phyloP scores from a whole-genome alignment of 1,140 invertebrate species.

The Copidosoma floridanum region DNA sequence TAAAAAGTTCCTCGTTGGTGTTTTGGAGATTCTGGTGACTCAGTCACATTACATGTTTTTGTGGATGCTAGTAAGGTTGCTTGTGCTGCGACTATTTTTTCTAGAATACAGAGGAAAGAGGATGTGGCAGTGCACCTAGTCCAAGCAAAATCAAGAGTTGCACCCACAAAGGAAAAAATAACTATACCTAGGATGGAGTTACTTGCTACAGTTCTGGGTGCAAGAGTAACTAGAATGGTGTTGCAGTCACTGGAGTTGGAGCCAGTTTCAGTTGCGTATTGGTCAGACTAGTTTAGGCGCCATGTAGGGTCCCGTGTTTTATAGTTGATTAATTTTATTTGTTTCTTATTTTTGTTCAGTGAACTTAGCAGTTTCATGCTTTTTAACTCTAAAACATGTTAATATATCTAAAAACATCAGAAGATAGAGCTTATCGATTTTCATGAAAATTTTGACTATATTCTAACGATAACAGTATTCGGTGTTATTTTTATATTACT shows the following conservation, averaged over 20 bases:
- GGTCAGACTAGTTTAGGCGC: too few relatives aligned
- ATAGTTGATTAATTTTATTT: too few relatives aligned
- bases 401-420: too few relatives aligned
- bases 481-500: too few relatives aligned
- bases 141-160: slow-evolving; percentile 35
- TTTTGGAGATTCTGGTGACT: neutral
- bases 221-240: neutral
- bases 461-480: too few relatives aligned
- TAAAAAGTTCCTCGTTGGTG: slow-evolving; percentile 39
- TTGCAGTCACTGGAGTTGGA: neutral
- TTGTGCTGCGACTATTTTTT: slow-evolving; percentile 28
- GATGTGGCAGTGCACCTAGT: slow-evolving; percentile 12
- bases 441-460: too few relatives aligned
- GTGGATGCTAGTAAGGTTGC: slow-evolving; percentile 23
- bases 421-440: too few relatives aligned
- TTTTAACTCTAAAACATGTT: slow-evolving; percentile 40
- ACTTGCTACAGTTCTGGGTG: neutral
- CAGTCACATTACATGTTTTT: neutral
- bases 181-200: slow-evolving; percentile 7
- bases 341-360: slow-evolving; percentile 19
- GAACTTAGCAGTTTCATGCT: neutral
- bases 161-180: too few relatives aligned
- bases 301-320: too few relatives aligned
- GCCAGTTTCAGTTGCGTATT: neutral
- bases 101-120: neutral